Evolutionary conservation across 2,797 vertebrate genomes (phyloP).

Genomic region (Champsocephalus gunnari): DNA sequence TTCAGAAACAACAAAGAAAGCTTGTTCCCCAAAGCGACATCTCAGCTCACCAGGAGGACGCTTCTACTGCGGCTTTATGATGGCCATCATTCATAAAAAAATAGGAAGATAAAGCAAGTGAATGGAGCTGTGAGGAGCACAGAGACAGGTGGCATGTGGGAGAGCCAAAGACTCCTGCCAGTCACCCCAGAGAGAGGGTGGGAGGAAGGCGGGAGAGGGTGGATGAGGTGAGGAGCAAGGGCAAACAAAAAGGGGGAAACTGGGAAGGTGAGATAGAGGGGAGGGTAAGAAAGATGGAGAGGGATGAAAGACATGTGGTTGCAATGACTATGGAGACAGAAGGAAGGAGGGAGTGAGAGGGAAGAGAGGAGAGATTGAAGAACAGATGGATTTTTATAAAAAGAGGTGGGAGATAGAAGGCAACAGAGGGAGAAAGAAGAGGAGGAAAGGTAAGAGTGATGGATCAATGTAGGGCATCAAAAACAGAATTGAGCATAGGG

Average conservation of each 20-base stretch:
- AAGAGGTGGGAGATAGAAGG: conserved; percentile 10
- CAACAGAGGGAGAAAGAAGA: neutral
- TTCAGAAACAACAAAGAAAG: conserved; percentile 39
- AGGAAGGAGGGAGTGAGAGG: conserved; percentile 3
- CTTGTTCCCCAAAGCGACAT: conserved; percentile 24
- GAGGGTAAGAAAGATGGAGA: conserved; percentile 11
- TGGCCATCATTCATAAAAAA: conserved; percentile 56
- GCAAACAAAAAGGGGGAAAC: conserved; percentile 3
- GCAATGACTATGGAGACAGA: conserved; percentile 21
- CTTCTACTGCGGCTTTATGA: conserved; percentile 29
- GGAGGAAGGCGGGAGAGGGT: neutral
- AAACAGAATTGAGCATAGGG: conserved; percentile 30
- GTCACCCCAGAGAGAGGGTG: conserved; percentile 51
- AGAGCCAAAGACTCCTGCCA: conserved; percentile 66
- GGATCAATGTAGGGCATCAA: conserved; percentile 42
- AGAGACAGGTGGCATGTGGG: conserved; percentile 70
- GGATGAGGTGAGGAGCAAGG: conserved; percentile 23
- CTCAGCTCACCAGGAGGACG: conserved; percentile 25
- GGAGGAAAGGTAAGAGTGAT: conserved; percentile 15
- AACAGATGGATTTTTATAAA: conserved; percentile 35
- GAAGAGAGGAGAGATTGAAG: conserved; percentile 10
- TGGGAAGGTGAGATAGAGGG: neutral
- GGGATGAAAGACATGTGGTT: neutral
- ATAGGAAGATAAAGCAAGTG: conserved; percentile 13
- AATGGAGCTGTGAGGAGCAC: conserved; percentile 50